Conservation (phyloP, 92 coral and sea anemone genomes). For the Galaxea fascicularis region DNA sequence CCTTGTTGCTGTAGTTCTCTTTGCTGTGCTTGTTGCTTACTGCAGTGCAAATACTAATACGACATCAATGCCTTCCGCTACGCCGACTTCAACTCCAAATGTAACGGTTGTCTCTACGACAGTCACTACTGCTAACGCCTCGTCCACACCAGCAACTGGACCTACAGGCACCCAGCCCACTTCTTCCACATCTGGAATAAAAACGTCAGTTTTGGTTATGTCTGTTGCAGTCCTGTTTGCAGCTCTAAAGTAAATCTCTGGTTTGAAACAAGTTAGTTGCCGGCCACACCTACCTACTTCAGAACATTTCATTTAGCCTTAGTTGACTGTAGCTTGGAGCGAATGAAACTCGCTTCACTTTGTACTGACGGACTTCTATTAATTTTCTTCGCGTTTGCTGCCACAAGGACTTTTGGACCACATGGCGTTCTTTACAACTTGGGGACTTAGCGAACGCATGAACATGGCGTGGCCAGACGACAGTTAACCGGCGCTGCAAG, state of each 20-base stretch:
- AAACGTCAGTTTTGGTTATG: slow-evolving; percentile 32
- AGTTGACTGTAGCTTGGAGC: slow-evolving; percentile 10
- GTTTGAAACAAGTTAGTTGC: not conserved
- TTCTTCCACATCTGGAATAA: slow-evolving; percentile 14
- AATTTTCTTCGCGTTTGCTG: slow-evolving; percentile 3
- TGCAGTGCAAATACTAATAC: slow-evolving; percentile 6
- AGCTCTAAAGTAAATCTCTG: slow-evolving; percentile 41
- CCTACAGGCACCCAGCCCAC: not conserved
- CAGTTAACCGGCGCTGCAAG: slow-evolving; percentile 1
- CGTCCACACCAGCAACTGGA: not conserved
- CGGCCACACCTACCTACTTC: slow-evolving; percentile 38
- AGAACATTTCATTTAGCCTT: not conserved
- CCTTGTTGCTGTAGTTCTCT: slow-evolving; percentile 27
- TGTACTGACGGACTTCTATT: not conserved
- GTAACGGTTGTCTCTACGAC: not conserved
- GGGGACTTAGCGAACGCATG: slow-evolving; percentile 27
- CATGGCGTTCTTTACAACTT: slow-evolving; percentile 19
- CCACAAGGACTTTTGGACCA: slow-evolving; percentile 3
- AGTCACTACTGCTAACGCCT: not conserved
- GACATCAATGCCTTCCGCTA: not conserved
- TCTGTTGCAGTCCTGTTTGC: slow-evolving; percentile 36
- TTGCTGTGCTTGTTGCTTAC: slow-evolving; percentile 36
- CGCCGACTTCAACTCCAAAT: not conserved
- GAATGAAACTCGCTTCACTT: not conserved
- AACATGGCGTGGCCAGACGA: slow-evolving; percentile 40